phyloP scores from a whole-genome alignment of 2,113 vertebrate genomes.

The Strix aluco region DNA sequence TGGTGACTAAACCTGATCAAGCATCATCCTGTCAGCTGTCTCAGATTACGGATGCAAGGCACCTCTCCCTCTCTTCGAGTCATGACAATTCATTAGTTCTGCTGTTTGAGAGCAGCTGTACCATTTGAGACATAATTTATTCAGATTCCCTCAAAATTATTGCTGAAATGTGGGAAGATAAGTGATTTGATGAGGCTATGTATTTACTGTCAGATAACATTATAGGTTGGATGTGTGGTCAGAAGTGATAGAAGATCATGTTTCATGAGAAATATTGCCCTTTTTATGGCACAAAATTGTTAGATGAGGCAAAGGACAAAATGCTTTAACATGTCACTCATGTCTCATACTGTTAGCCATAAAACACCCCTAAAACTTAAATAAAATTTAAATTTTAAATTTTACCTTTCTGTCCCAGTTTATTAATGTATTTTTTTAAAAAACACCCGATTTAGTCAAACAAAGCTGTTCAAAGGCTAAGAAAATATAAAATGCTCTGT shows the following conservation, averaged over 20 bases:
- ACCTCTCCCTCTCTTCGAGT: constrained; percentile 53
- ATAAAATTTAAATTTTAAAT: not conserved
- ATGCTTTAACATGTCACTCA: not conserved
- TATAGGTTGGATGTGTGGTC: constrained; percentile 63
- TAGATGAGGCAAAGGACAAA: constrained; percentile 49
- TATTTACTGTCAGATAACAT: constrained; percentile 75
- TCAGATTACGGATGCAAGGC: constrained; percentile 51
- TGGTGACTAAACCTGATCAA: constrained; percentile 49
- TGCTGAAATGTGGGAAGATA: constrained; percentile 55
- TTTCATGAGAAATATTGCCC: constrained; percentile 38
- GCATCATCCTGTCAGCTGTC: constrained; percentile 51
- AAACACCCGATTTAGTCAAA: not conserved
- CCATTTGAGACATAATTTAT: constrained; percentile 73
- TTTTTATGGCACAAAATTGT: constrained; percentile 48
- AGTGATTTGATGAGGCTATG: constrained; percentile 74
- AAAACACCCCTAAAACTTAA: not conserved
- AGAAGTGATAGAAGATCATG: constrained; percentile 51
- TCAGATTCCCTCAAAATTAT: constrained; percentile 70
- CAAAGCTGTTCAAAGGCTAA: not conserved
- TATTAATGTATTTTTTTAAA: not conserved
- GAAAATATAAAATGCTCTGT: not conserved
- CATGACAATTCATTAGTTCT: constrained; percentile 77
- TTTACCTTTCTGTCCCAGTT: not conserved
- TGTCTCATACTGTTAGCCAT: not conserved
- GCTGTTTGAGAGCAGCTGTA: constrained; percentile 75